Evolutionary conservation across 2,888 invertebrate genomes (phyloP), one percentile per base, ranked within the genome.

Genomic region (Caenorhabditis wallacei): DNA sequence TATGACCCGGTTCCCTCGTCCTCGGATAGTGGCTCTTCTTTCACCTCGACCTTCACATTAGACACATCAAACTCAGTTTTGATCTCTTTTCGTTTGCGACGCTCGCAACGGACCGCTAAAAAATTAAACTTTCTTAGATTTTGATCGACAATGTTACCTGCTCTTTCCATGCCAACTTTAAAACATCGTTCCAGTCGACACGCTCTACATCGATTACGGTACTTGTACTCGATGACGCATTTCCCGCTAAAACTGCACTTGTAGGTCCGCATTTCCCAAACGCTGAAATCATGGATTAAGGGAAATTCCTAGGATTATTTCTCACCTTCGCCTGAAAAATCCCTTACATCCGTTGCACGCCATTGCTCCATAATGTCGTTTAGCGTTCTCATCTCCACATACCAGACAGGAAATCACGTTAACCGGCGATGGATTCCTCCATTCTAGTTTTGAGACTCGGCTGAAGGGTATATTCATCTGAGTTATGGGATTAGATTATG

Each of bases 331-430:
- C 46, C 76, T 22, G 20, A 76, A 76, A 35, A 76, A 76, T 35
- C 78, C 82, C 40, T 82, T 82, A 48, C 82, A 82, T 61, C 82
- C 82, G 54, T 82, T 82, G 48, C 82, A 82, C 0, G 79, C 54
- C 46, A 72, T 54, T n/a, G 68, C 71, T 43, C 78, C 78, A 48
- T 82, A 82, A 40, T 82, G 82, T 24, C 56, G 26, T 18, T 71
- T 64, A 8, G 57, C 79, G 54, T 64, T 61, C 40, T 71, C 57
- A 57, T 82, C 82, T 13, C 79, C 82, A 56, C 82, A 82, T 11
- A 82, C 82, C 0, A 70, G 64, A 57, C 82, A 82, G 10, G 24
- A 40, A 40, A 40, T 10, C 7, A 10, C 16, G 2, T 40, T 40
- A 2, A 48, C 18, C 7, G 46, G 46, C 3, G n/a, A n/a, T 5